These are phyloP conservation scores for Chloropsis cyanopogon DNA, from an alignment of 2,113 vertebrate species.

Conservation along the genomic window DNA sequence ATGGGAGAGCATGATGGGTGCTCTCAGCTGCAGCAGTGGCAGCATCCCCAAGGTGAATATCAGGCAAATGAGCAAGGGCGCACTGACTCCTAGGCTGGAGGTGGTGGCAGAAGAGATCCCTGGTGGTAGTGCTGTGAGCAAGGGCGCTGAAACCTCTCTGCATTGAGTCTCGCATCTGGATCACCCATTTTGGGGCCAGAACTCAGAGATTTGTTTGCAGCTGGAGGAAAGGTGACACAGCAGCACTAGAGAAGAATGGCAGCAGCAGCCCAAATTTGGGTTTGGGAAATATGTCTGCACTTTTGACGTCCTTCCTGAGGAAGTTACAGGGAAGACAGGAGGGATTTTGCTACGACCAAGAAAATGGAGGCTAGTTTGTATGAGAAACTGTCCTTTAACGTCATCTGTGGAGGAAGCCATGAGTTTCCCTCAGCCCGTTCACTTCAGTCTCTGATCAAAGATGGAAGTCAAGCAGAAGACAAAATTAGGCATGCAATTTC, in stretches of 20 bases:
- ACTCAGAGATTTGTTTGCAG: neutral
- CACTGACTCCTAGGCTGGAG: neutral
- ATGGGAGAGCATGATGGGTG: neutral
- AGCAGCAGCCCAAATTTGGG: neutral
- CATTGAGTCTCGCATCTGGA: fast-evolving
- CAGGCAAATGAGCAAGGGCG: neutral
- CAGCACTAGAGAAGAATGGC: neutral
- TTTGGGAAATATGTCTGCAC: neutral
- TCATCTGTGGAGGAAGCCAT: neutral
- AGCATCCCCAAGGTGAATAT: fast-evolving
- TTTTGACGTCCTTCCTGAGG: neutral
- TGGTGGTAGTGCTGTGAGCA: neutral
- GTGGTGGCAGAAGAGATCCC: neutral
- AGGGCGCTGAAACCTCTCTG: neutral
- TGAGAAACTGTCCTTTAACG: neutral
- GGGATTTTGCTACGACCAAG: neutral
- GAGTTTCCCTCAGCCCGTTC: neutral
- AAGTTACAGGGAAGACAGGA: neutral
- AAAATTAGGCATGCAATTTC: neutral
- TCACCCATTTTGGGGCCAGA: neutral
- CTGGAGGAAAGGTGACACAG: neutral
- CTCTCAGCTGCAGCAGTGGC: neutral
- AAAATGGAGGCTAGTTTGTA: neutral
- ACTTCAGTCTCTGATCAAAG: slow-evolving; percentile 22
- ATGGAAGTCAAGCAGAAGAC: slow-evolving; percentile 15